Conservation (phyloP, 2,797 vertebrate genomes). For the Sciurus carolinensis region DNA sequence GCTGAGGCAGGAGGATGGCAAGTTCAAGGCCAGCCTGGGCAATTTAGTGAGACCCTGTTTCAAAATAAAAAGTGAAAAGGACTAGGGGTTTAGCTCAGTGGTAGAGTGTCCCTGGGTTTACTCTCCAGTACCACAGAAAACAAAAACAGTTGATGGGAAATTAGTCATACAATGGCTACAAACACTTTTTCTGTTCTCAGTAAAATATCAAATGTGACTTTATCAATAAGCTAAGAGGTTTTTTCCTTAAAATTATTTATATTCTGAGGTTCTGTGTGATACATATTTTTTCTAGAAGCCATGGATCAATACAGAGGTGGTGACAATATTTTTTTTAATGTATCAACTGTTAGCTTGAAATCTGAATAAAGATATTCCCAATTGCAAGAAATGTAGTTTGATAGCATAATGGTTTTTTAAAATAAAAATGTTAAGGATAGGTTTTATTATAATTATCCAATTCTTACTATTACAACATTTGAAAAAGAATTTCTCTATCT, state of each 20-base stretch:
- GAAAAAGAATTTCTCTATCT: conserved; percentile 43
- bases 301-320: conserved; percentile 2
- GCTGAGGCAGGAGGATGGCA: too few relatives aligned
- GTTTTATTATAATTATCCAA: neutral
- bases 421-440: neutral
- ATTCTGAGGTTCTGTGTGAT: conserved; percentile 4
- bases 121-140: too few relatives aligned
- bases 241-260: conserved; percentile 60
- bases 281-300: neutral
- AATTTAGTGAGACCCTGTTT: too few relatives aligned
- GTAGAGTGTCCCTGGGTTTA: too few relatives aligned
- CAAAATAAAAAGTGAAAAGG: too few relatives aligned
- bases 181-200: neutral
- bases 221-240: neutral
- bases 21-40: too few relatives aligned
- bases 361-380: neutral
- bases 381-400: neutral
- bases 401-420: neutral
- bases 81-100: too few relatives aligned
- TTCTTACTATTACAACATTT: conserved; percentile 53
- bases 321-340: conserved; percentile 8
- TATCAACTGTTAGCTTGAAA: conserved; percentile 31
- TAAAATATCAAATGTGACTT: conserved; percentile 60
- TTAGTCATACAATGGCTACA: neutral
- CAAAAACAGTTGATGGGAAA: neutral